Evolutionary conservation across 2,888 invertebrate species (phyloP).

Genomic region (Panzeria rudis): DNA sequence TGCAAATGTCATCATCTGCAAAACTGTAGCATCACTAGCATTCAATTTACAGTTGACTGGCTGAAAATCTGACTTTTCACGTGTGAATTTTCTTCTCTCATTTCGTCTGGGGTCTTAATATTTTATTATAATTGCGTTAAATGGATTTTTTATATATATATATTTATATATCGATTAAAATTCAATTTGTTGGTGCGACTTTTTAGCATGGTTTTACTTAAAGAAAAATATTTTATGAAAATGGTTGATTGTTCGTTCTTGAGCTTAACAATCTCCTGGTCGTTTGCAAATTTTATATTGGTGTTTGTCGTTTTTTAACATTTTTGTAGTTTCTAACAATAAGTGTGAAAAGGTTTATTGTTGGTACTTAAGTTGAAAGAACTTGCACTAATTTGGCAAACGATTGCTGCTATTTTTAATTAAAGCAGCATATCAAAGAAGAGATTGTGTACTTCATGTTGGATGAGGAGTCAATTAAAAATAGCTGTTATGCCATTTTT

Average conservation of each 20-base stretch:
- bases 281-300: neutral
- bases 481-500: too few relatives aligned
- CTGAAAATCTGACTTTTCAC: conserved; percentile 15
- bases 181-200: too few relatives aligned
- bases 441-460: neutral
- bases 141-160: too few relatives aligned
- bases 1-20: conserved; percentile 26
- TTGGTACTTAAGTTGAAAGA: neutral
- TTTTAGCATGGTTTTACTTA: neutral
- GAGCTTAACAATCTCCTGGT: neutral
- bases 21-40: too few relatives aligned
- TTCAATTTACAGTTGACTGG: conserved; percentile 5
- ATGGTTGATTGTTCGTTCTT: neutral
- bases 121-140: too few relatives aligned
- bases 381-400: neutral
- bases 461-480: neutral
- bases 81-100: neutral
- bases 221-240: neutral
- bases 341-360: conserved; percentile 12
- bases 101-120: neutral
- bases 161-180: too few relatives aligned
- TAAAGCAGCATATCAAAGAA: neutral
- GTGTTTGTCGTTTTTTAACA: neutral
- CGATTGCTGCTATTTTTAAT: conserved; percentile 3
- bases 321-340: neutral